Base-by-base conservation (phyloP, 2,113 vertebrate species). In the Todiramphus saurophagus region DNA sequence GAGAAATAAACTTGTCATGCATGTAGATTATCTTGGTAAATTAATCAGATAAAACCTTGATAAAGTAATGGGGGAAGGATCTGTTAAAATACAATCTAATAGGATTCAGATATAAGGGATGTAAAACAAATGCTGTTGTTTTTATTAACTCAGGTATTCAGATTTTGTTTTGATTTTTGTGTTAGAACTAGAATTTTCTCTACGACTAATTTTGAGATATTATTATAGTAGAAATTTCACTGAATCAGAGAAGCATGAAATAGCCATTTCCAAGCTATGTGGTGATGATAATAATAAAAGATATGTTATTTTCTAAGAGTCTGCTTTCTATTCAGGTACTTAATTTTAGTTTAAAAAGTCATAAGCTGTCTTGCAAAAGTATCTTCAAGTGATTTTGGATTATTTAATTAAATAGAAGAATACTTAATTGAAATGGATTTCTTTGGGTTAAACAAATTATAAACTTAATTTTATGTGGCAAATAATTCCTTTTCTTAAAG, bases 201-300 rank as follows among this genome's bases (percentile, higher is more conserved):
- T 88, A 64, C 24, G 90, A 83, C 69, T 93, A 53, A 89, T 82
- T 83, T 81, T 68, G 50, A 94, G 90, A 55, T 87, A 63, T 56
- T 87, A 35, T 37, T 88, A 66, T 16, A 3, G 2, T 35, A 86
- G 56, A 90, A 83, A 74, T 87, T 92, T 76, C 35, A 68, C 19
- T 79, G 60, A 92, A 56, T 88, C 48, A 41, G 39, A 72, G 69
- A 48, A 68, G 56, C 73, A 69, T 90, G 60, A 81, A 94, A 82
- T 76, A 82, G 11, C 60, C 39, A 64, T 87, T 96, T 92, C 51
- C 39, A 81, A 72, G 60, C 35, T 15, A 37, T n/a, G 41, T 75
- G 56, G 44, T 88, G 60, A 24, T 59, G 5, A 30, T 51, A 44
- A 37, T 58, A n/a, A 74, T 53, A 67, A 85, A 59, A 78, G n/a